A percentile compares a stretch with the other conserved stretches of the same genome.
Conservation (phyloP, 1,140 invertebrate genomes). For the Protaetia brevitarsis region DNA sequence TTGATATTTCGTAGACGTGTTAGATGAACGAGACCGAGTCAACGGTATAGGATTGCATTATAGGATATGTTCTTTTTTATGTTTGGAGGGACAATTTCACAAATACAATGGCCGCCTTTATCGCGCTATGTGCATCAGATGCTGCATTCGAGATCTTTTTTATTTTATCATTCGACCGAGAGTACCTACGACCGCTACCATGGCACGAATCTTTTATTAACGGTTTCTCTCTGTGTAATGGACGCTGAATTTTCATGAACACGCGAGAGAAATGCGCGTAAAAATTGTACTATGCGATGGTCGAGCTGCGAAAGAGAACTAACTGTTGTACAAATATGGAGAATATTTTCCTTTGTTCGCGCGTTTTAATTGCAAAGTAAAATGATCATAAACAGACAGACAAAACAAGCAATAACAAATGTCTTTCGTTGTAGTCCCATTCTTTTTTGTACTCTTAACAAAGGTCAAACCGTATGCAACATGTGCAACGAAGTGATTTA, state of each 20-base stretch:
- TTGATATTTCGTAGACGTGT: constrained; percentile 13
- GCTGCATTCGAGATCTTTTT: constrained; percentile 5
- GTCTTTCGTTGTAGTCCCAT: no score
- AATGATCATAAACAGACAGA: neutral
- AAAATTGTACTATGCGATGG: neutral
- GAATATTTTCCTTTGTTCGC: neutral
- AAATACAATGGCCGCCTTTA: constrained; percentile 10
- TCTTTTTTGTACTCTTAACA: no score
- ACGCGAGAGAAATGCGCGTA: constrained; percentile 12
- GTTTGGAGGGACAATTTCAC: constrained; percentile 17
- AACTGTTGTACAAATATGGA: neutral
- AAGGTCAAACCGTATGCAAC: no score
- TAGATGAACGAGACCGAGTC: constrained; percentile 8
- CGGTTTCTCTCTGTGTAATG: constrained; percentile 13
- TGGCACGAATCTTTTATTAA: constrained; percentile 15
- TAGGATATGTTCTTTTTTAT: neutral
- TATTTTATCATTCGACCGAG: neutral
- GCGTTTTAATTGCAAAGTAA: neutral
- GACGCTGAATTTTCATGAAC: constrained; percentile 16
- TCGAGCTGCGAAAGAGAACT: neutral
- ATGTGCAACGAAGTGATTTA: no score
- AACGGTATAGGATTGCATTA: constrained; percentile 14
- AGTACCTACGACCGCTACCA: neutral
- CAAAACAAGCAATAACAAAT: no score
- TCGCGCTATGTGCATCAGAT: constrained; percentile 9